Evolutionary conservation across 2,888 invertebrate genomes (phyloP).

Genomic region (Pristionchus arcanus): DNA sequence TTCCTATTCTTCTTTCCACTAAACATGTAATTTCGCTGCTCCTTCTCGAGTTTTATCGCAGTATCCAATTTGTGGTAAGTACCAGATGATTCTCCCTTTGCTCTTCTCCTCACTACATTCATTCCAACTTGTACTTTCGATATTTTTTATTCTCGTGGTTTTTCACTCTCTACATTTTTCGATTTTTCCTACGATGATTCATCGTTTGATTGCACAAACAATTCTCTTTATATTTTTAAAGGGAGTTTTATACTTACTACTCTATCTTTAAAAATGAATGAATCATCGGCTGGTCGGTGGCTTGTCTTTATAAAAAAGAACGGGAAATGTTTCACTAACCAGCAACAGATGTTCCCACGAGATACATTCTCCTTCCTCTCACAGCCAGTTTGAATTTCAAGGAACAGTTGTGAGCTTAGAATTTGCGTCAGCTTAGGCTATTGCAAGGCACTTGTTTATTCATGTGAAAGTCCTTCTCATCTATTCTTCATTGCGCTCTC

Average conservation of each 20-base stretch:
- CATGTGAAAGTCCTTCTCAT: neutral
- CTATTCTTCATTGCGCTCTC: neutral
- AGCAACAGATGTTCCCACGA: slow-evolving; percentile 31
- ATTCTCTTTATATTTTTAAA: neutral
- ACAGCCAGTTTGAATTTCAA: neutral
- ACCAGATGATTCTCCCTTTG: neutral
- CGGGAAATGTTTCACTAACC: neutral
- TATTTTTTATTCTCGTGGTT: neutral
- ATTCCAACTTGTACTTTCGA: neutral
- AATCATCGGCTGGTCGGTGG: neutral
- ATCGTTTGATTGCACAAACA: neutral
- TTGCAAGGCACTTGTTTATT: neutral
- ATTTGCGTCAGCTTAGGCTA: neutral
- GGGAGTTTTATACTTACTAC: neutral
- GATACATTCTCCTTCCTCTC: slow-evolving; percentile 14
- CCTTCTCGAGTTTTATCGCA: neutral
- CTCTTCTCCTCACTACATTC: neutral
- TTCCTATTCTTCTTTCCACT: neutral
- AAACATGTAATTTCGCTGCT: neutral
- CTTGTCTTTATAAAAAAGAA: neutral
- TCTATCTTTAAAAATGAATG: neutral
- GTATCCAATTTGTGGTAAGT: neutral
- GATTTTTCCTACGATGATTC: neutral
- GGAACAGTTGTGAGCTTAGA: neutral
- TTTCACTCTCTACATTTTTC: neutral